Percentiles rank a stretch among this genome's conserved stretches.
These are phyloP conservation scores for Odobenus rosmarus DNA, from an alignment of 2,113 vertebrate species.

Conservation along the genomic window DNA sequence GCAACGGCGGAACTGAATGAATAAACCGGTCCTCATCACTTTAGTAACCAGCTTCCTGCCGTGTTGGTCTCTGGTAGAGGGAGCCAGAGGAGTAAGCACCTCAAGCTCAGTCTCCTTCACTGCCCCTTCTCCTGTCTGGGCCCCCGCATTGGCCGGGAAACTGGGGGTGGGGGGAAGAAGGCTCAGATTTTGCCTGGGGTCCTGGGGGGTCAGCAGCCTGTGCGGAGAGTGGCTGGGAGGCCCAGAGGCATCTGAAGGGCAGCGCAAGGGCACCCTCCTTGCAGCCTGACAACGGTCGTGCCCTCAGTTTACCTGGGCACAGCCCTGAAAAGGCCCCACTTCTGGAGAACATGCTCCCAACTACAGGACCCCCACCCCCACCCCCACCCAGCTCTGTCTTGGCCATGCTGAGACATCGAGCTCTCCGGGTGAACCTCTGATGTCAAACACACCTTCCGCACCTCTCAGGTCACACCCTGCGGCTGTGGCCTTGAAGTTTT, in stretches of 20 bases:
- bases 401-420: not conserved
- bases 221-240: no score
- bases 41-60: not conserved
- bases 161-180: no score
- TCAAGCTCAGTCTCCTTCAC: not conserved
- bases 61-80: not conserved
- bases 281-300: fast-evolving
- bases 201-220: not conserved
- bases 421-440: not conserved
- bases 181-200: not conserved
- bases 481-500: fast-evolving
- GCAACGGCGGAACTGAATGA: not conserved
- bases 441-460: not conserved
- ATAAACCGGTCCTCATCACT: fast-evolving
- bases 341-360: not conserved
- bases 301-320: fast-evolving
- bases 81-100: not conserved
- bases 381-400: no score
- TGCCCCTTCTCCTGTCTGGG: not conserved
- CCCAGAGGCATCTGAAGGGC: not conserved
- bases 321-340: not conserved
- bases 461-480: fast-evolving
- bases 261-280: fast-evolving
- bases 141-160: not conserved
- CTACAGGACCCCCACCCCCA: fast-evolving